Conservation (phyloP, 2,888 invertebrate genomes). For the Patella depressa region DNA sequence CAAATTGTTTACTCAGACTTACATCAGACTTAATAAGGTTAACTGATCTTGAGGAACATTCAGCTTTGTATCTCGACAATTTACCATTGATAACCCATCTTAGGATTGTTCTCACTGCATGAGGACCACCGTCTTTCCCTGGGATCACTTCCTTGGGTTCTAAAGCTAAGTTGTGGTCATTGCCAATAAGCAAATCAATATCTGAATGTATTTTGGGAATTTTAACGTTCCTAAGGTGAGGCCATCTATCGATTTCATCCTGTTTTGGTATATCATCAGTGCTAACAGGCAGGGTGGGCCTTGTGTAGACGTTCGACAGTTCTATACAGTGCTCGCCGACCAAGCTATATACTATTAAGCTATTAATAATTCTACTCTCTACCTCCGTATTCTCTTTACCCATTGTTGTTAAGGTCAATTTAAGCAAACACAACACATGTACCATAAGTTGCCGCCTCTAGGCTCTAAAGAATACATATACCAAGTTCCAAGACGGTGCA, state of each 20-base stretch:
- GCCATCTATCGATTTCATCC: neutral
- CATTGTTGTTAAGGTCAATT: neutral
- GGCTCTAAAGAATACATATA: too few species aligned
- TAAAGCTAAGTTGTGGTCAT: neutral
- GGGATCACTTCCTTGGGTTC: too few species aligned
- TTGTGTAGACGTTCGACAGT: neutral
- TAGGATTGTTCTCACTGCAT: too few species aligned
- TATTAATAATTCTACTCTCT: neutral
- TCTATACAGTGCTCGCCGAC: neutral
- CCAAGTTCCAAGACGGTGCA: too few species aligned
- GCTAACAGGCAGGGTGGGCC: neutral
- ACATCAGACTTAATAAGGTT: too few species aligned
- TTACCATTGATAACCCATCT: too few species aligned
- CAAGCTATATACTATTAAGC: neutral
- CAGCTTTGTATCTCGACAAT: too few species aligned
- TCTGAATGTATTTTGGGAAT: neutral
- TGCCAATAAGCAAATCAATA: neutral
- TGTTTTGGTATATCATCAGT: slow-evolving; percentile 2
- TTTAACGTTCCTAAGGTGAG: neutral
- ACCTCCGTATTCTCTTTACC: neutral
- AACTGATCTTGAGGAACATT: too few species aligned
- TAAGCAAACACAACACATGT: neutral
- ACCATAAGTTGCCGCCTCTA: too few species aligned
- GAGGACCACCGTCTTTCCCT: too few species aligned
- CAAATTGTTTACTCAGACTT: too few species aligned